Evolutionary conservation across 2,113 vertebrate species (phyloP).

Genomic region (Scophthalmus maximus): DNA sequence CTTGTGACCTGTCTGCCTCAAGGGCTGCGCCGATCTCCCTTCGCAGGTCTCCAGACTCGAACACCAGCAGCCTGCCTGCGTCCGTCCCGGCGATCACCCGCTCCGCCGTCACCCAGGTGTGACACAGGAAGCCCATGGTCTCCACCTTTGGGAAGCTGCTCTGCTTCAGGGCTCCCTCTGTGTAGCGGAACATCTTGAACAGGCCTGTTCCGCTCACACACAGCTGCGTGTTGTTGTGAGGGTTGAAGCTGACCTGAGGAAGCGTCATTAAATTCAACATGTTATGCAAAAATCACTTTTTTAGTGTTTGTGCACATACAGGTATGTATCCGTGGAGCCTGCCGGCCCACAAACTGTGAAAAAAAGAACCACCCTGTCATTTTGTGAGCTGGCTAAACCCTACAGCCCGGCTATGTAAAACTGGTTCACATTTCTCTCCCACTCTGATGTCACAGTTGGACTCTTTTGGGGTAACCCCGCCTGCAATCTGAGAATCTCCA

Average conservation of each 20-base stretch:
- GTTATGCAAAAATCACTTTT: too few species aligned
- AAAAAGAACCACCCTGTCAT: too few species aligned
- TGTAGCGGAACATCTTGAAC: constrained; percentile 90
- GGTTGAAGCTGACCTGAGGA: constrained; percentile 91
- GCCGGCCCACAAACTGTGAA: too few species aligned
- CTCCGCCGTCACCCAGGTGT: constrained; percentile 88
- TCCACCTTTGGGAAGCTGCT: constrained; percentile 87
- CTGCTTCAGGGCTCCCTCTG: constrained; percentile 88
- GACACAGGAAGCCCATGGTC: constrained; percentile 87
- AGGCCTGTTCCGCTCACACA: constrained; percentile 89
- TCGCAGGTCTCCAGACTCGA: constrained; percentile 87
- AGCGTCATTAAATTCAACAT: background rate
- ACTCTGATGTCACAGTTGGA: too few species aligned
- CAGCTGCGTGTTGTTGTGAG: constrained; percentile 88
- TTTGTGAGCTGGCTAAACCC: too few species aligned
- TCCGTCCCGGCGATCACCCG: constrained; percentile 89
- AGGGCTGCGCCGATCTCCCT: constrained; percentile 82
- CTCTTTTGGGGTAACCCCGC: too few species aligned
- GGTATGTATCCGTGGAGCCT: too few species aligned
- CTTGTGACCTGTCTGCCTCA: constrained; percentile 65
- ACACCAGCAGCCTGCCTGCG: constrained; percentile 86
- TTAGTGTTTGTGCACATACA: too few species aligned
- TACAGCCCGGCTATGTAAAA: too few species aligned
- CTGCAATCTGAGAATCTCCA: too few species aligned
- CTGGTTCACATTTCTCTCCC: too few species aligned